These are phyloP conservation scores for Hecatera dysodea DNA, from an alignment of 2,888 invertebrate species.

Conservation along the genomic window DNA sequence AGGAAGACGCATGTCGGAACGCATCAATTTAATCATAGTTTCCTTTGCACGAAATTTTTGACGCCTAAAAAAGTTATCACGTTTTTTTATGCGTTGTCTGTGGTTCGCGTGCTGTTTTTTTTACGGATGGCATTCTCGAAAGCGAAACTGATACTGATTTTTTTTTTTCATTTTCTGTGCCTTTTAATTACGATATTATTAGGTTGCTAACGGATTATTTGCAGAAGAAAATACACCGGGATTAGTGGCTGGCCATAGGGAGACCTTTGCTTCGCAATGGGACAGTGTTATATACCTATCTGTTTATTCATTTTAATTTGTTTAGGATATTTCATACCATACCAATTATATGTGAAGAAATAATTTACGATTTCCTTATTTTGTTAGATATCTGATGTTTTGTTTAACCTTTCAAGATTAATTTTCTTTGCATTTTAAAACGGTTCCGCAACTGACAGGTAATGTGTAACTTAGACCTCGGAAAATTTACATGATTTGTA, in stretches of 20 bases:
- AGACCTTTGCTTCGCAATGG: no score
- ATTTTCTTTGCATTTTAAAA: slow-evolving; percentile 3
- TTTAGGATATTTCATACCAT: background rate
- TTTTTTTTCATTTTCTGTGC: slow-evolving; percentile 42
- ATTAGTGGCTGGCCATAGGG: no score
- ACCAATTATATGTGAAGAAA: background rate
- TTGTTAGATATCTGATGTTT: background rate
- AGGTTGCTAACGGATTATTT: no score
- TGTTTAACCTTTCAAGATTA: slow-evolving; percentile 10
- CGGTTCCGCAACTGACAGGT: background rate
- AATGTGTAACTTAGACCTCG: background rate
- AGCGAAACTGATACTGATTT: slow-evolving; percentile 63
- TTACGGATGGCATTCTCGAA: slow-evolving; percentile 64
- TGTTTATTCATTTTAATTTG: slow-evolving; percentile 9
- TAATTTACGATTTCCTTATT: slow-evolving; percentile 28
- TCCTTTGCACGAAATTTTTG: slow-evolving; percentile 79
- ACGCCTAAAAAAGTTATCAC: slow-evolving; percentile 73
- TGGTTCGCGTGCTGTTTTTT: slow-evolving; percentile 70
- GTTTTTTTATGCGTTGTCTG: slow-evolving; percentile 70
- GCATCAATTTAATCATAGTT: slow-evolving; percentile 71
- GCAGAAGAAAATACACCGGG: no score
- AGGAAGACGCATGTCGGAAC: slow-evolving; percentile 80
- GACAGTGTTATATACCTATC: no score
- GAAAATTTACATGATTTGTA: background rate
- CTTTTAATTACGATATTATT: slow-evolving; percentile 17